Evolutionary conservation across 37 sponge, comb jelly and placozoan genomes (phyloP).

Genomic region (Ianthella basta): DNA sequence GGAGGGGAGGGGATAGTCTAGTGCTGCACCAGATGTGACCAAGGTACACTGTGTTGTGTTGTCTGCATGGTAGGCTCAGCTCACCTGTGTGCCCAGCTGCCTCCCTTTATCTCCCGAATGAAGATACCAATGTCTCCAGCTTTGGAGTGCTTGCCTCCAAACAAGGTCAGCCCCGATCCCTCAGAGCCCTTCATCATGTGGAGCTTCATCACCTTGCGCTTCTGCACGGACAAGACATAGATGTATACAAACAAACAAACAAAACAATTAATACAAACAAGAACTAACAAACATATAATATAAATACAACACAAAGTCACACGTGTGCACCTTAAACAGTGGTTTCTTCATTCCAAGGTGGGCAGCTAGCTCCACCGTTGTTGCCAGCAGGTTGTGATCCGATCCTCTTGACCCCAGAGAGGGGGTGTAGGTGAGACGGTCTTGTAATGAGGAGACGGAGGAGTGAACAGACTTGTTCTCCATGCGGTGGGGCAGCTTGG

Average conservation of each 20-base stretch:
- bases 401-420: slow-evolving; percentile 60
- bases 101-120: slow-evolving; percentile 45
- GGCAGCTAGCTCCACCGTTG: slow-evolving; percentile 65
- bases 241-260: not conserved
- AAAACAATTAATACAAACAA: not conserved
- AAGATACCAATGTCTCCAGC: slow-evolving; percentile 75
- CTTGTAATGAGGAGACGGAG: slow-evolving; percentile 34
- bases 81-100: slow-evolving; percentile 67
- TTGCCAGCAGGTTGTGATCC: slow-evolving; percentile 46
- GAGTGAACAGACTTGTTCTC: not conserved
- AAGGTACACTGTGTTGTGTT: not conserved
- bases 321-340: not conserved
- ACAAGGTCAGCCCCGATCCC: slow-evolving; percentile 66
- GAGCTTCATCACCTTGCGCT: slow-evolving; percentile 68
- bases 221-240: slow-evolving; percentile 33
- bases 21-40: no score
- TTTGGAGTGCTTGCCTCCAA: slow-evolving; percentile 72
- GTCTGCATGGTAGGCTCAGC: not conserved
- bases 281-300: no score
- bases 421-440: slow-evolving; percentile 52
- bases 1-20: no score
- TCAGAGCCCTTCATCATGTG: slow-evolving; percentile 56
- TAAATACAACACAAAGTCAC: not conserved
- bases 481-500: not conserved
- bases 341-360: slow-evolving; percentile 20